Conservation (phyloP, 2,888 invertebrate species). For the Barypeithes pellucidus region DNA sequence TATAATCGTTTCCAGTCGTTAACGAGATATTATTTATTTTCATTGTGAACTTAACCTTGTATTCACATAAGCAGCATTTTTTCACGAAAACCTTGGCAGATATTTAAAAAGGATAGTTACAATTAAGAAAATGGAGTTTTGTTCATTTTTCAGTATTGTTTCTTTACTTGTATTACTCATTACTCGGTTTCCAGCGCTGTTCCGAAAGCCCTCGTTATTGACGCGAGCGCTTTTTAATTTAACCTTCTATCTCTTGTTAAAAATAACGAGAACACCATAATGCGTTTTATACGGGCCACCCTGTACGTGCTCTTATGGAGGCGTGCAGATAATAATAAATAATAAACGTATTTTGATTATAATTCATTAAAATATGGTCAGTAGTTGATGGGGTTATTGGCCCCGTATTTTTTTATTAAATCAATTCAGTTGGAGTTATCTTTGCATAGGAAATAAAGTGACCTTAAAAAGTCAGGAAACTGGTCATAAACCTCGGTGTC, state of each 20-base stretch:
- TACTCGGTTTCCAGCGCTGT: no score
- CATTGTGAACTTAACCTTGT: constrained; percentile 4
- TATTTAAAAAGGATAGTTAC: not conserved
- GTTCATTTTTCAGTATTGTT: no score
- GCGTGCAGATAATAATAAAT: not conserved
- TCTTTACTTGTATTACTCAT: no score
- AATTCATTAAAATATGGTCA: constrained; percentile 15
- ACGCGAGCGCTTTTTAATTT: no score
- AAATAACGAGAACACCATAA: no score
- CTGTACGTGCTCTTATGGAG: not conserved
- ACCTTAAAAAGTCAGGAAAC: constrained; percentile 46
- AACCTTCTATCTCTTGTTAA: no score
- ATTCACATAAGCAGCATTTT: not conserved
- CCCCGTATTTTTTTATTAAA: constrained; percentile 32
- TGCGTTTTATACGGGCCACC: no score
- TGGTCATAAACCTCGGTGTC: constrained; percentile 34
- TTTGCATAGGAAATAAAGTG: constrained; percentile 33
- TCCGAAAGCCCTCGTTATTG: no score
- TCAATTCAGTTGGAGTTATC: constrained; percentile 17
- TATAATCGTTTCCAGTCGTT: not conserved
- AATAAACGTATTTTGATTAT: not conserved
- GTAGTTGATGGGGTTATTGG: constrained; percentile 20
- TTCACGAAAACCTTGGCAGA: not conserved
- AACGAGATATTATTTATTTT: not conserved
- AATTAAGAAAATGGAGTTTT: not conserved